Percentiles rank a stretch among this genome's conserved stretches.
phyloP scores from a whole-genome alignment of 2,888 invertebrate species.

The Helleia helle region DNA sequence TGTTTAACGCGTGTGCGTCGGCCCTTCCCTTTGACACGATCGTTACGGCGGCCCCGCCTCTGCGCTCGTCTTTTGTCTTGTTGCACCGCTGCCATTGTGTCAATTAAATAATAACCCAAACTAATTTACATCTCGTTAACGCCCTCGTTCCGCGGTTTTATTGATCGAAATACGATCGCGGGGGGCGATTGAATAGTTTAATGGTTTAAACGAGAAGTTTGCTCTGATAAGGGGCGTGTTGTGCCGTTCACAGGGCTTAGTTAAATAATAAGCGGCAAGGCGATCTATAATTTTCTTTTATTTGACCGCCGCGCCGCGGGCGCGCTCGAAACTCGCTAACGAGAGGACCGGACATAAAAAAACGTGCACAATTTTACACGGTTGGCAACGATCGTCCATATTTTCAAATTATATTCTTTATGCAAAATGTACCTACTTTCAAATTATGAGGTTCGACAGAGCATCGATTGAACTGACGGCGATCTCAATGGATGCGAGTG shows the following conservation, averaged over 20 bases:
- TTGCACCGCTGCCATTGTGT: slow-evolving; percentile 67
- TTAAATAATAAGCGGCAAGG: slow-evolving; percentile 65
- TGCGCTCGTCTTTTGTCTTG: slow-evolving; percentile 65
- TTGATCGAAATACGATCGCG: slow-evolving; percentile 34
- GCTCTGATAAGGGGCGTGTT: slow-evolving; percentile 36
- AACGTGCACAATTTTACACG: slow-evolving; percentile 42
- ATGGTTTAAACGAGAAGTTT: slow-evolving; percentile 25
- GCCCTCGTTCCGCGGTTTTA: neutral
- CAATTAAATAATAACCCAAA: slow-evolving; percentile 59
- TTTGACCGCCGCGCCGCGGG: slow-evolving; percentile 53
- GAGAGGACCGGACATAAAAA: slow-evolving; percentile 42
- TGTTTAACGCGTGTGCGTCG: slow-evolving; percentile 72
- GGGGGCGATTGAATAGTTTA: slow-evolving; percentile 15
- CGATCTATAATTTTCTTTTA: slow-evolving; percentile 64
- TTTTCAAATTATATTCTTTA: slow-evolving; percentile 24
- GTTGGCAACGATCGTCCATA: slow-evolving; percentile 29
- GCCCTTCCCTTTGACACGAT: slow-evolving; percentile 70
- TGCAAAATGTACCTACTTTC: no score
- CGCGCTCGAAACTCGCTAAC: slow-evolving; percentile 56
- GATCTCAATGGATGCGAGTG: no score
- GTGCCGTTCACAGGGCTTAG: slow-evolving; percentile 58
- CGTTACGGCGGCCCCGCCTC: slow-evolving; percentile 63
- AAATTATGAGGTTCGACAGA: no score
- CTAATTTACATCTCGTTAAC: slow-evolving; percentile 54
- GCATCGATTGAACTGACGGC: neutral